Conservation (phyloP, 2,113 vertebrate species). For the Hemibagrus wyckioides region DNA sequence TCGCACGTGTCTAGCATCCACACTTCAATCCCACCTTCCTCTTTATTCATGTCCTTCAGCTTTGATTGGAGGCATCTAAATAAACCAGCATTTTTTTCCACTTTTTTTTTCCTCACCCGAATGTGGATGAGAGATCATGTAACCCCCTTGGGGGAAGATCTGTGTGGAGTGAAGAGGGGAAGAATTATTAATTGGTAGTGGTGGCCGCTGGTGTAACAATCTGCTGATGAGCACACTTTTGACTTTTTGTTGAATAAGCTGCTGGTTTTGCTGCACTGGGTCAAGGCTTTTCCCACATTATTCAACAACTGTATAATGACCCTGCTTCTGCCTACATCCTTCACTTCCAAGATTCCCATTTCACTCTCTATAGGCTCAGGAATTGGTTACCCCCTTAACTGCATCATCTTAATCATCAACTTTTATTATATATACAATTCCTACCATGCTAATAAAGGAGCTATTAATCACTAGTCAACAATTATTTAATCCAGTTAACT, state of each 20-base stretch:
- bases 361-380: background rate
- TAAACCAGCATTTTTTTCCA: conserved; percentile 54
- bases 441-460: background rate
- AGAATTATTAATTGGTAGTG: conserved; percentile 76
- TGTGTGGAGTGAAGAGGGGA: conserved; percentile 51
- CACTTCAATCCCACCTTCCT: conserved; percentile 20
- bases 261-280: conserved; percentile 64
- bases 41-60: conserved; percentile 55
- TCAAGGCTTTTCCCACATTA: conserved; percentile 53
- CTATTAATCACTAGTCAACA: background rate
- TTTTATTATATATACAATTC: background rate
- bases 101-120: conserved; percentile 58
- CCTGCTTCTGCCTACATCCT: conserved; percentile 50
- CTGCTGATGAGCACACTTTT: conserved; percentile 75
- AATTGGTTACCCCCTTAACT: conserved; percentile 9
- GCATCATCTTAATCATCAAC: background rate
- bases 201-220: conserved; percentile 72
- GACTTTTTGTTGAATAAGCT: conserved; percentile 70
- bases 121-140: conserved; percentile 59
- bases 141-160: conserved; percentile 53
- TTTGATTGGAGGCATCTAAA: conserved; percentile 44
- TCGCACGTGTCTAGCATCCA: conserved; percentile 38
- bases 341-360: conserved; percentile 39
- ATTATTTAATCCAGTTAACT: background rate
- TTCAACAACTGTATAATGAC: conserved; percentile 53